Conservation (phyloP, 2,888 invertebrate species). For the Rhagonycha fulva region DNA sequence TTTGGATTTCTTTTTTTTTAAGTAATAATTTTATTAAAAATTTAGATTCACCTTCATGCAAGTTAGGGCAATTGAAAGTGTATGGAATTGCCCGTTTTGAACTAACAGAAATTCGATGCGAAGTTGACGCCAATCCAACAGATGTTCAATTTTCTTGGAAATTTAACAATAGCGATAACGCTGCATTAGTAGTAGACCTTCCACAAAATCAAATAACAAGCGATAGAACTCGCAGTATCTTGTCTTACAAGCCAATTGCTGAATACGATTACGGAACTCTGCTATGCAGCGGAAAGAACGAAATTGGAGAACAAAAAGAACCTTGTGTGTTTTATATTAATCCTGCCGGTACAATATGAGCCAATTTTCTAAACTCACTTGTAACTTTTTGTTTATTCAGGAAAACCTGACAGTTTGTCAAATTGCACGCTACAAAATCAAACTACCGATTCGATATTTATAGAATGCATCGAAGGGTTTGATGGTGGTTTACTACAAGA, state of each 20-base stretch:
- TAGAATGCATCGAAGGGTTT: slow-evolving; percentile 76
- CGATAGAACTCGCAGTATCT: slow-evolving; percentile 67
- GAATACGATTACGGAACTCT: slow-evolving; percentile 76
- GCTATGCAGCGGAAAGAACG: slow-evolving; percentile 75
- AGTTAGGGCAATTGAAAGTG: slow-evolving; percentile 67
- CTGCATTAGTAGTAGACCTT: slow-evolving; percentile 61
- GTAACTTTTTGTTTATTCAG: slow-evolving; percentile 51
- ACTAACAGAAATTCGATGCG: slow-evolving; percentile 69
- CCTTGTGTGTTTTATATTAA: slow-evolving; percentile 76
- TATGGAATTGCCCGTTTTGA: slow-evolving; percentile 77
- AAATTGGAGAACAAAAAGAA: slow-evolving; percentile 71
- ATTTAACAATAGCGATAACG: slow-evolving; percentile 76
- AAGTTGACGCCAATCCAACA: slow-evolving; percentile 73
- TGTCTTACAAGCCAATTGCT: slow-evolving; percentile 72
- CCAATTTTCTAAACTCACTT: not conserved
- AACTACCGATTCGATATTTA: slow-evolving; percentile 71
- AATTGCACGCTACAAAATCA: slow-evolving; percentile 77
- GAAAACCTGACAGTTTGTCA: slow-evolving; percentile 72
- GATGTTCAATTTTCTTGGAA: slow-evolving; percentile 74
- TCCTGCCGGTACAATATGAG: slow-evolving; percentile 65
- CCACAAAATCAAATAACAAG: slow-evolving; percentile 64
- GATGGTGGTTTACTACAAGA: slow-evolving; percentile 76
- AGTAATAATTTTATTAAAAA: not conserved
- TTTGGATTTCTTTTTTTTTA: not conserved
- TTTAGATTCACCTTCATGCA: slow-evolving; percentile 73